phyloP scores from a whole-genome alignment of 1,140 invertebrate genomes.

The Cydia splendana region DNA sequence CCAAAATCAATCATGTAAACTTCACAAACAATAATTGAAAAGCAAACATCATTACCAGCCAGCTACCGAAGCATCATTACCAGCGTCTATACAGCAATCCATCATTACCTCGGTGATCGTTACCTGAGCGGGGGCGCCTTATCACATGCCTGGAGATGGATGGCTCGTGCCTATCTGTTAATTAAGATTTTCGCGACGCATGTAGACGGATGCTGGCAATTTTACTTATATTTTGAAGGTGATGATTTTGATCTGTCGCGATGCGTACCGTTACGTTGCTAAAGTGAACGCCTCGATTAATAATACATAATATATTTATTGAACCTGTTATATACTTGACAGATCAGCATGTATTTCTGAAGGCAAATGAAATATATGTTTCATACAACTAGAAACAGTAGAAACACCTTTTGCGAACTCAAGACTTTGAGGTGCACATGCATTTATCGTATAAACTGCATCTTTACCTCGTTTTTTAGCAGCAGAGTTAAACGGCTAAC shows the following conservation, averaged over 20 bases:
- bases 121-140: constrained; percentile 66
- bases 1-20: constrained; percentile 6
- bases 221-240: constrained; percentile 60
- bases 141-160: constrained; percentile 69
- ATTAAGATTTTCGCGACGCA: constrained; percentile 78
- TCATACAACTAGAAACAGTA: too few relatives aligned
- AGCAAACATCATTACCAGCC: constrained; percentile 30
- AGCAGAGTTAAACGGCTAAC: too few relatives aligned
- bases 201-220: constrained; percentile 70
- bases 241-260: constrained; percentile 34
- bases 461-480: too few relatives aligned
- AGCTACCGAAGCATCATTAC: constrained; percentile 43
- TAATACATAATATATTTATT: too few relatives aligned
- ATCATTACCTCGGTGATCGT: constrained; percentile 59
- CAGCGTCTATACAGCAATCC: constrained; percentile 52
- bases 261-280: not conserved
- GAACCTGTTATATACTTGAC: too few relatives aligned
- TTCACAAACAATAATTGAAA: constrained; percentile 30
- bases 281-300: too few relatives aligned
- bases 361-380: too few relatives aligned
- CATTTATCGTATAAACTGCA: too few relatives aligned
- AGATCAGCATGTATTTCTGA: too few relatives aligned
- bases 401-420: too few relatives aligned
- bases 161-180: constrained; percentile 74
- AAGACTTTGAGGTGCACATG: too few relatives aligned